These are phyloP conservation scores for Sarcophaga variegata DNA, from an alignment of 2,888 invertebrate genomes.

Conservation along the genomic window DNA sequence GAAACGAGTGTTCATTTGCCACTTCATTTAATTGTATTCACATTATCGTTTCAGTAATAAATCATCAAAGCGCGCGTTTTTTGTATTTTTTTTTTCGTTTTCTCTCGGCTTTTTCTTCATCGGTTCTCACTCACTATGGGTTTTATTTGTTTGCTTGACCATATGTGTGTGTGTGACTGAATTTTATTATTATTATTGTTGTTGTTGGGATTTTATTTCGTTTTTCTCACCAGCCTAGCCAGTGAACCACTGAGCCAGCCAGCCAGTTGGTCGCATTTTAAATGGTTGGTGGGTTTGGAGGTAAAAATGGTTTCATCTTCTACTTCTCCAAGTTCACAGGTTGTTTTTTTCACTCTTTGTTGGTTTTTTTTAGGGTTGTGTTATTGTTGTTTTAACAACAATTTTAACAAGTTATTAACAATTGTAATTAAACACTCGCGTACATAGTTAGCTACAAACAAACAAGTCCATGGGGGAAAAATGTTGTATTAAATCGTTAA, in stretches of 20 bases:
- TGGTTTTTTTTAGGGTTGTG: neutral
- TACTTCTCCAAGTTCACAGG: constrained; percentile 57
- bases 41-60: constrained; percentile 68
- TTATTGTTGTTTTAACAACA: constrained; percentile 26
- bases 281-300: constrained; percentile 40
- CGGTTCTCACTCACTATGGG: neutral
- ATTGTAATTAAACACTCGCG: constrained; percentile 48
- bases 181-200: constrained; percentile 71
- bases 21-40: constrained; percentile 76
- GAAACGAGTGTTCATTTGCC: constrained; percentile 78
- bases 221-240: constrained; percentile 60
- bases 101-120: too few relatives aligned
- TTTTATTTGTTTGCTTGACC: constrained; percentile 71
- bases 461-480: too few relatives aligned
- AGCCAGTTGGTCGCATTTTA: constrained; percentile 49
- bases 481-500: too few relatives aligned
- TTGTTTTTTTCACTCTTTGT: constrained; percentile 30
- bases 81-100: constrained; percentile 21
- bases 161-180: constrained; percentile 45
- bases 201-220: constrained; percentile 55
- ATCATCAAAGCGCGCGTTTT: constrained; percentile 60
- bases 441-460: too few relatives aligned
- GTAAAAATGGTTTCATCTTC: constrained; percentile 59
- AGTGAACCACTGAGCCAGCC: neutral
- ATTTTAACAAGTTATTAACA: constrained; percentile 60